A percentile compares a stretch with the other conserved stretches of the same genome.
Conservation (phyloP, 2,888 invertebrate species). For the Euclidia mi region DNA sequence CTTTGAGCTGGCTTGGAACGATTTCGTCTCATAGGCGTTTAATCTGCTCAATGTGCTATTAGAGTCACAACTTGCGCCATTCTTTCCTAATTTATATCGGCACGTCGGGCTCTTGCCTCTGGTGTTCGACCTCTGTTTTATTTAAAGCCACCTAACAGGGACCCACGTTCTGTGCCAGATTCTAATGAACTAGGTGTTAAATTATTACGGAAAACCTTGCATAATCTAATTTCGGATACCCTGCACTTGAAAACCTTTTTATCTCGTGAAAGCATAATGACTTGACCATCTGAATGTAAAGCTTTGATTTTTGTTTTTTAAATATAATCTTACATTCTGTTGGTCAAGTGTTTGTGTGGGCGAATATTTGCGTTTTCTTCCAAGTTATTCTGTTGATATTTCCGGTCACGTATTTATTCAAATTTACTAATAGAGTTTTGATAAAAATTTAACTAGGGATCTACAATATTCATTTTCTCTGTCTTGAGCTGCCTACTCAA, state of each 20-base stretch:
- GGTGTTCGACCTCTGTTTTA: conserved; percentile 42
- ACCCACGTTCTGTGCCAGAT: conserved; percentile 8
- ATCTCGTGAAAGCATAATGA: too few species aligned
- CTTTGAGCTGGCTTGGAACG: conserved; percentile 61
- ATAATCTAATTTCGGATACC: not conserved
- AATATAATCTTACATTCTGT: too few species aligned
- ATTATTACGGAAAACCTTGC: not conserved
- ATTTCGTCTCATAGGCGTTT: conserved; percentile 74
- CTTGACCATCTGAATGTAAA: too few species aligned
- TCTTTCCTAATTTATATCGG: conserved; percentile 81
- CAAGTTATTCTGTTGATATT: conserved; percentile 27
- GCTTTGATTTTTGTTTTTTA: too few species aligned
- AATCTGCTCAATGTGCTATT: conserved; percentile 85
- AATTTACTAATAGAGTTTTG: conserved; percentile 57
- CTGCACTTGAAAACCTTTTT: too few species aligned
- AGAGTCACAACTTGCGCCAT: conserved; percentile 83
- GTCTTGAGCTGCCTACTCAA: too few species aligned
- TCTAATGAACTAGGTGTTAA: conserved; percentile 5
- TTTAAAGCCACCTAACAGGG: conserved; percentile 34
- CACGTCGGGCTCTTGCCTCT: conserved; percentile 55
- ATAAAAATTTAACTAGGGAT: conserved; percentile 44
- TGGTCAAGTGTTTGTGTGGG: conserved; percentile 13
- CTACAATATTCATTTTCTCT: conserved; percentile 7
- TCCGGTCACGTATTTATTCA: conserved; percentile 34
- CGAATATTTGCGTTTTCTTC: conserved; percentile 22